phyloP scores from a whole-genome alignment of 2,113 vertebrate species.

The Oceanodroma tethys region DNA sequence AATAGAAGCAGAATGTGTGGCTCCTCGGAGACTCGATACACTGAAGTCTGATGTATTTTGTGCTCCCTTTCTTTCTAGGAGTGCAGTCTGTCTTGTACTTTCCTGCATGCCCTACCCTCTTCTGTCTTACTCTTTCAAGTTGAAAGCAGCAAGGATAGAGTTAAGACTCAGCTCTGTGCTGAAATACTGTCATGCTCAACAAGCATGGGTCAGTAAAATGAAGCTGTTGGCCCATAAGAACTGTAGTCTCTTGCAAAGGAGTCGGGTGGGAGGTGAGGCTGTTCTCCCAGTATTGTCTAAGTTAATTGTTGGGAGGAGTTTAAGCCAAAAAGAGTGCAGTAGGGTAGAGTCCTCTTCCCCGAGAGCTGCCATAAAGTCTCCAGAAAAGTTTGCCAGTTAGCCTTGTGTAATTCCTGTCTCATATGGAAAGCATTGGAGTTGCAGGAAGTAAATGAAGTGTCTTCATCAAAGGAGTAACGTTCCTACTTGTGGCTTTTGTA shows the following conservation, averaged over 20 bases:
- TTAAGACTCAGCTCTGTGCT: not conserved
- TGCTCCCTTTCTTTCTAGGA: not conserved
- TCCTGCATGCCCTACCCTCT: not conserved
- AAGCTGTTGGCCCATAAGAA: not conserved
- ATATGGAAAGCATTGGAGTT: not conserved
- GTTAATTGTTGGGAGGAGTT: not conserved
- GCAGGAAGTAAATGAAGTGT: not conserved
- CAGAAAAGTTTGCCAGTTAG: not conserved
- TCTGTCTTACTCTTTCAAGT: not conserved
- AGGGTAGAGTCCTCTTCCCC: not conserved
- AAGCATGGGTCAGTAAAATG: not conserved
- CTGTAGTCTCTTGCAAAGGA: not conserved
- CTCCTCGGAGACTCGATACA: rapidly evolving
- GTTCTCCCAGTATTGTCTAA: not conserved
- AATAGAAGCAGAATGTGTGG: not conserved
- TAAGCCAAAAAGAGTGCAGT: not conserved
- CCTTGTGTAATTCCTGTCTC: not conserved
- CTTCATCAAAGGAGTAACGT: not conserved
- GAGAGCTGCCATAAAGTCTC: not conserved
- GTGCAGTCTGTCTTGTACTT: not conserved
- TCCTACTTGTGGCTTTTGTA: constrained; percentile 30
- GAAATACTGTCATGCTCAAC: not conserved
- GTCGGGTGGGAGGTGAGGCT: not conserved
- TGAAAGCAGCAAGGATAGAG: not conserved
- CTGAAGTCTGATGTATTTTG: not conserved